These are phyloP conservation scores for Capitella teleta DNA, from an alignment of 1,140 invertebrate species.

Conservation along the genomic window DNA sequence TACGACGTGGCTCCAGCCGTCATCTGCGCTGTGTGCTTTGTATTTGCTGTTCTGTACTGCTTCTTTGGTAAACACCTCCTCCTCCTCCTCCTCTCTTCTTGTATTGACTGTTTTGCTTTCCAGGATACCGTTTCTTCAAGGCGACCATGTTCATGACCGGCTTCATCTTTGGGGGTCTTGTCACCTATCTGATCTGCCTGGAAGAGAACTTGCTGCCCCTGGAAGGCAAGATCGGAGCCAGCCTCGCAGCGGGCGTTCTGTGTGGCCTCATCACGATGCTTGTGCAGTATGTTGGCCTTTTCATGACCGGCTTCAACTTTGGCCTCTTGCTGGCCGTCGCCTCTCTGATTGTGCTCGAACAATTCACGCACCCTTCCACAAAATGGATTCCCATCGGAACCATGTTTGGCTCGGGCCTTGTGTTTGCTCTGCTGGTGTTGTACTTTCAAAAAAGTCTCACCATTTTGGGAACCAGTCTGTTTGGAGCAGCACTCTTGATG, in stretches of 20 bases:
- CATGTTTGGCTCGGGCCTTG: constrained; percentile 54
- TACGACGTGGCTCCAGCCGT: constrained; percentile 46
- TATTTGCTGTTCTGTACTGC: constrained; percentile 54
- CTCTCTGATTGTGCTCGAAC: constrained; percentile 35
- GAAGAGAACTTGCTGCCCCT: constrained; percentile 61
- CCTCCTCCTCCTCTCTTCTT: no score
- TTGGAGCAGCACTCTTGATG: constrained; percentile 62
- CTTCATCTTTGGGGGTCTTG: constrained; percentile 67
- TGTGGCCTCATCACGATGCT: constrained; percentile 67
- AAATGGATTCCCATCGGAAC: constrained; percentile 60
- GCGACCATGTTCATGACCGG: constrained; percentile 81
- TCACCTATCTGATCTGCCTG: constrained; percentile 66
- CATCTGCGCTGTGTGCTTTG: constrained; percentile 49
- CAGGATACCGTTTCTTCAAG: constrained; percentile 79
- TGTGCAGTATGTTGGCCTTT: constrained; percentile 70
- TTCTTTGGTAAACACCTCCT: constrained; percentile 55
- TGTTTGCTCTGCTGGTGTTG: constrained; percentile 60
- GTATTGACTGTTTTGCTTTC: constrained; percentile 42
- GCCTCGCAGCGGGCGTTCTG: constrained; percentile 60
- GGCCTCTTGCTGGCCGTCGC: constrained; percentile 51
- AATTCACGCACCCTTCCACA: constrained; percentile 38
- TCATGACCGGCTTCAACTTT: constrained; percentile 70
- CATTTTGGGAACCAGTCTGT: constrained; percentile 62
- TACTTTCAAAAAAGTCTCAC: constrained; percentile 63
- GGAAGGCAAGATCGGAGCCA: constrained; percentile 62